Evolutionary conservation across 2,888 invertebrate species (phyloP).

Genomic region (Rutpela maculata): DNA sequence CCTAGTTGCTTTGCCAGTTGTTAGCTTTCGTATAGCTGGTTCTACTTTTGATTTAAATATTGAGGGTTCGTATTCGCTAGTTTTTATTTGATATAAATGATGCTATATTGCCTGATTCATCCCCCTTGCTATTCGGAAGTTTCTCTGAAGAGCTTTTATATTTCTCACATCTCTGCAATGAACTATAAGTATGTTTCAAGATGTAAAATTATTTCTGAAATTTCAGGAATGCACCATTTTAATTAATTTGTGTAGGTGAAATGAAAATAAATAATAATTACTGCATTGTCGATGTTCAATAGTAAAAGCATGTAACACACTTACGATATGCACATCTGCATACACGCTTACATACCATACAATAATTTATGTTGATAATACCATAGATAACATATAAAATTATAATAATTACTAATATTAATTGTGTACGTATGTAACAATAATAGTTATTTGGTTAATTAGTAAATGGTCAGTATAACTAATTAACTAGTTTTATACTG

Average conservation of each 20-base stretch:
- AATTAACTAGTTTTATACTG: not conserved
- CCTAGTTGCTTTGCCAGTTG: too few relatives aligned
- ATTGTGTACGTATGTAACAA: not conserved
- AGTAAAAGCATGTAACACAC: not conserved
- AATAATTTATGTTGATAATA: not conserved
- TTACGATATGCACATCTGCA: constrained; percentile 10
- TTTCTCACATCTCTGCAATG: not conserved
- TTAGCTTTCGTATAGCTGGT: too few relatives aligned
- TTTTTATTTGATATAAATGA: too few relatives aligned
- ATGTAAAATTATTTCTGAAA: not conserved
- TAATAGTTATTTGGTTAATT: not conserved
- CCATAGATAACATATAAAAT: constrained; percentile 13
- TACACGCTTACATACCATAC: not conserved
- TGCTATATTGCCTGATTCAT: too few relatives aligned
- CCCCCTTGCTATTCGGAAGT: too few relatives aligned
- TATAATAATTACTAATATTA: not conserved
- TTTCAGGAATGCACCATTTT: not conserved
- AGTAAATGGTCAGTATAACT: not conserved
- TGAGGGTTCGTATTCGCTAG: too few relatives aligned
- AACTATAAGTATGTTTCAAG: not conserved
- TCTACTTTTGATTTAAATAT: too few relatives aligned
- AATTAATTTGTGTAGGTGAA: not conserved
- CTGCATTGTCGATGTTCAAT: not conserved
- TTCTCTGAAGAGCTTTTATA: too few relatives aligned
- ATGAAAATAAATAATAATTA: not conserved